Percentiles rank a stretch among this genome's conserved stretches.
Conservation (phyloP, 2,113 vertebrate species). For the Smithornis capensis region DNA sequence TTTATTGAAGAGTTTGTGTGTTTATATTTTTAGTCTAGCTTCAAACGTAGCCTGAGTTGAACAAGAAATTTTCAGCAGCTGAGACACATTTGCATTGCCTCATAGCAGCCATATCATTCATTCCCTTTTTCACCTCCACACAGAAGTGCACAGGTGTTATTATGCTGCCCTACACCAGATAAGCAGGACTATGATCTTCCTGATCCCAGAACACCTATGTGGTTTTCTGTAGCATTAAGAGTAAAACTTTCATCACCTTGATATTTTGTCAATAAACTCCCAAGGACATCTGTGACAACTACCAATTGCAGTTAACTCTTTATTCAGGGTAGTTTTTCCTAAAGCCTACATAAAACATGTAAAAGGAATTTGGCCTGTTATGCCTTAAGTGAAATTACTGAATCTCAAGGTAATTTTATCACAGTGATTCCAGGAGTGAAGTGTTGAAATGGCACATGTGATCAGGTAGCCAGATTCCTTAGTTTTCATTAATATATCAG, state of each 20-base stretch:
- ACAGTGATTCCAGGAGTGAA: not conserved
- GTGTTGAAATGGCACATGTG: not conserved
- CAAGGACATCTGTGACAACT: not conserved
- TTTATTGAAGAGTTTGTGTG: not conserved
- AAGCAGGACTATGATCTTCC: not conserved
- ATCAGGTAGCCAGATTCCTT: not conserved
- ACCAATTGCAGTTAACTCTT: not conserved
- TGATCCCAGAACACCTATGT: not conserved
- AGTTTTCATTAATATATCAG: not conserved
- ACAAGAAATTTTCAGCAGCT: not conserved
- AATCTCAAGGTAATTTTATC: not conserved
- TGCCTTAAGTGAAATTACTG: not conserved
- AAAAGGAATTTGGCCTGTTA: not conserved
- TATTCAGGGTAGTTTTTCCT: not conserved
- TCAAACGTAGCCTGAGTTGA: not conserved
- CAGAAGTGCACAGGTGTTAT: fast-evolving
- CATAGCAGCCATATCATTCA: not conserved
- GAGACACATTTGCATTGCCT: not conserved
- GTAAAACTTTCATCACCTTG: not conserved
- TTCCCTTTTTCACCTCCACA: not conserved
- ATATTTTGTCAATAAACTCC: not conserved
- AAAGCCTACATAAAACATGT: not conserved
- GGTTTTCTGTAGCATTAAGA: not conserved
- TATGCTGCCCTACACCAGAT: not conserved
- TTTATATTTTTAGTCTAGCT: not conserved